Conservation (phyloP, 2,113 vertebrate genomes). For the Tachysurus fulvidraco region DNA sequence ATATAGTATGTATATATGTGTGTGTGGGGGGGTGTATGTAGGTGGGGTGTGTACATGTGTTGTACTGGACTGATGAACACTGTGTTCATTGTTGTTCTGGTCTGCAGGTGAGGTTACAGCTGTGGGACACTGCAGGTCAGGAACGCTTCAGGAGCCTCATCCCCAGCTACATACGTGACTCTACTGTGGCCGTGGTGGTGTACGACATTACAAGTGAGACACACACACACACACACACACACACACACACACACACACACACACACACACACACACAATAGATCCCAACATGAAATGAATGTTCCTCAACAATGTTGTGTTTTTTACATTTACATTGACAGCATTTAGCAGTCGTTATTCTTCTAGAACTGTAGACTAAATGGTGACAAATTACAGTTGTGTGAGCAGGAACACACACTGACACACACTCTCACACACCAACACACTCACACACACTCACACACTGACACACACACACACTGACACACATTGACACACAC, state of each 20-base stretch:
- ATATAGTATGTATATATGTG: neutral
- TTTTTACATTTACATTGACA: too few relatives aligned
- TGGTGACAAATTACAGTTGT: too few relatives aligned
- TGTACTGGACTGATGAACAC: neutral
- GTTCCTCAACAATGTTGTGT: neutral
- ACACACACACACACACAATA: neutral
- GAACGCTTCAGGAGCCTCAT: slow-evolving; percentile 57
- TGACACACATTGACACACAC: too few relatives aligned
- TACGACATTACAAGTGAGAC: slow-evolving; percentile 56
- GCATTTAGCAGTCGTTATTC: too few relatives aligned
- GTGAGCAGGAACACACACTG: too few relatives aligned
- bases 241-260: neutral
- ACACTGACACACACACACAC: too few relatives aligned
- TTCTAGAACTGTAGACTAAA: too few relatives aligned
- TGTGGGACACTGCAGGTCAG: slow-evolving; percentile 57
- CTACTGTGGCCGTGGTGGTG: slow-evolving; percentile 57
- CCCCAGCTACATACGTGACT: slow-evolving; percentile 57
- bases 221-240: neutral
- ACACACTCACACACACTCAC: too few relatives aligned
- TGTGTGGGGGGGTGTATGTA: too few relatives aligned
- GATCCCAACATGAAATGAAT: neutral
- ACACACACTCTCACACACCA: too few relatives aligned
- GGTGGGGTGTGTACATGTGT: neutral
- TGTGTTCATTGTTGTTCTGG: neutral
- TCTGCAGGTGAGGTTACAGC: slow-evolving; percentile 53